These are phyloP conservation scores for Lepus oiostolus DNA, from an alignment of 2,797 vertebrate species.

Conservation along the genomic window DNA sequence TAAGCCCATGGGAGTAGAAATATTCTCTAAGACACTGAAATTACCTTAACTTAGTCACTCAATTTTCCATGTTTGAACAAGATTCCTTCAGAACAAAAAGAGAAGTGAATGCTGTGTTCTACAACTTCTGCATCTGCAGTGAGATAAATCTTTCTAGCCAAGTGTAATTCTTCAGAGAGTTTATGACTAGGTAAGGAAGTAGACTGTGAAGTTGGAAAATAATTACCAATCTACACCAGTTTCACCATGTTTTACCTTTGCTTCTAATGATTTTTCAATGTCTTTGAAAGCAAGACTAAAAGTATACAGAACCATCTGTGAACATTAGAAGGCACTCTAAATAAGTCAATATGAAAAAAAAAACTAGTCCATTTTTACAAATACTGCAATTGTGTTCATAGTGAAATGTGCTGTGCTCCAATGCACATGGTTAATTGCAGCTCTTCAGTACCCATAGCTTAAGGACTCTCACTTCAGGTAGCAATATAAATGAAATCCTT, in stretches of 20 bases:
- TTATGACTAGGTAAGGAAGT: conserved; percentile 57
- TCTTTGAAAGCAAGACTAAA: background rate
- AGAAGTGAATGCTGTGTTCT: conserved; percentile 1
- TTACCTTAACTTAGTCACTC: conserved; percentile 35
- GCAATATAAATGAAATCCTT: background rate
- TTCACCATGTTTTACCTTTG: background rate
- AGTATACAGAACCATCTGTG: background rate
- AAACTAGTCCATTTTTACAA: background rate
- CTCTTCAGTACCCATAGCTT: background rate
- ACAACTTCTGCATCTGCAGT: background rate
- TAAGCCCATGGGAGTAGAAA: conserved; percentile 44
- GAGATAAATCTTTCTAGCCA: conserved; percentile 31
- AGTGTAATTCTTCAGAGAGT: conserved; percentile 28
- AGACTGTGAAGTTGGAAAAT: conserved; percentile 19
- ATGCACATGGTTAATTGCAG: background rate
- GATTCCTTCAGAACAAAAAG: conserved; percentile 45
- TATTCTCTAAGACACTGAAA: conserved; percentile 52
- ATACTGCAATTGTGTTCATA: background rate
- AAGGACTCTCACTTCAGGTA: background rate
- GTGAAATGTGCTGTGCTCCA: background rate
- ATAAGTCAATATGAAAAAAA: background rate
- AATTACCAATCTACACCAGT: background rate
- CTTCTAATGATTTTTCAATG: conserved; percentile 37
- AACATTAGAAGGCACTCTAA: background rate
- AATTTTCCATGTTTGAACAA: conserved; percentile 56